Evolutionary conservation across 2,888 invertebrate species (phyloP), one percentile per base, ranked within the genome.

Genomic region (Steinernema carpocapsae): DNA sequence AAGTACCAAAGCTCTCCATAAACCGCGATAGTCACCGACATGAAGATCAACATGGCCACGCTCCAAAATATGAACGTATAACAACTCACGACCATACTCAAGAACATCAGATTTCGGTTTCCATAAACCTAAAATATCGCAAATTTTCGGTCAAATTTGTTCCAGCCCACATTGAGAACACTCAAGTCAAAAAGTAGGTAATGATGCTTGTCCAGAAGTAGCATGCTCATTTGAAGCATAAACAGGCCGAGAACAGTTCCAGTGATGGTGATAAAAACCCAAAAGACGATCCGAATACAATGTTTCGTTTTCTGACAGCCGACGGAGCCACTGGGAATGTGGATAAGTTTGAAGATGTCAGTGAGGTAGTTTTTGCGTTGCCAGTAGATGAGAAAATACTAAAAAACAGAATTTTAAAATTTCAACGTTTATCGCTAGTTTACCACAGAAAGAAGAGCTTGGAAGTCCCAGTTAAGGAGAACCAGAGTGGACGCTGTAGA

Each of bases 301-400:
- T 56, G 64, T 22, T 64, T 70, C 12, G 46, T 70, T 14, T 19
- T 32, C 14, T 45, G 71, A 17, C 74, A 74, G 14, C 74, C 74
- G 19, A 46, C 71, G 14, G 74, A 74, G 32, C 26, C 48, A 29
- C 71, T 70, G 1, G 64, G 70, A 10, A 42, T 24, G 70, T 74
- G 74, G 3, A 74, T n/a, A 0, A 26, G 24, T 0, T 17, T 19
- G 42, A 64, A 70, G 19, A 71, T 70, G 1, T 22, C 26, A 24
- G 22, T 26, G 56, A 71, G 71, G 17, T 46, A 42, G 10, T 24
- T n/a, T 45, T 43, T 70, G 10, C 71, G 32, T 46, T 74, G 74
- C 74, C 74, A 74, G 52, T 74, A 56, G 56, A 51, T 70, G 0
- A 74, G 26, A 46, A 74, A 74, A n/a, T 26, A 4, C 74, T 74